These are phyloP conservation scores for Odontomachus brunneus DNA, from an alignment of 1,140 invertebrate genomes.

Conservation along the genomic window DNA sequence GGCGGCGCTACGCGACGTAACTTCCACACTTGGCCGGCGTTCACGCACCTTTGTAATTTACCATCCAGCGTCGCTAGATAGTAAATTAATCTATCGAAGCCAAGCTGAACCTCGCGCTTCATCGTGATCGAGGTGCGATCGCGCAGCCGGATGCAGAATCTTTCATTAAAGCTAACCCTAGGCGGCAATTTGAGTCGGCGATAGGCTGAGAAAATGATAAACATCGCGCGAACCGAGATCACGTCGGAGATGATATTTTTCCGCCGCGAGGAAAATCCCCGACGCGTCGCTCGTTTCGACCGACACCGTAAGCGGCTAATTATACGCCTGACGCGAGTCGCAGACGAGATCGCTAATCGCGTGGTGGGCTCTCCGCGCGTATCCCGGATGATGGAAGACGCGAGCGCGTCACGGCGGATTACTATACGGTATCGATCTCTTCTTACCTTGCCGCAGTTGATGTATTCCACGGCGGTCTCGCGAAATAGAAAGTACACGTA, in stretches of 20 bases:
- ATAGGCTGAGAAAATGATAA: slow-evolving; percentile 60
- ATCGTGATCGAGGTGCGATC: slow-evolving; percentile 22
- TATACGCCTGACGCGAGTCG: slow-evolving; percentile 55
- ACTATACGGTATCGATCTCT: slow-evolving; percentile 8
- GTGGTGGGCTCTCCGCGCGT: slow-evolving; percentile 1
- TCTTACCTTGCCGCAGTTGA: slow-evolving; percentile 96
- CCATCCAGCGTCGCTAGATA: background rate
- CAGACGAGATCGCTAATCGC: slow-evolving; percentile 47
- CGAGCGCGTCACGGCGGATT: slow-evolving; percentile 38
- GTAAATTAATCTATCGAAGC: slow-evolving; percentile 29
- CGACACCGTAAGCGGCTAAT: slow-evolving; percentile 52
- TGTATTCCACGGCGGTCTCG: slow-evolving; percentile 96
- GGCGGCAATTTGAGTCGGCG: slow-evolving; percentile 48
- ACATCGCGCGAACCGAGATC: slow-evolving; percentile 54
- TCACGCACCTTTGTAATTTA: no score
- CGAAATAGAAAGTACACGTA: slow-evolving; percentile 97
- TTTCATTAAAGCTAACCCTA: slow-evolving; percentile 44
- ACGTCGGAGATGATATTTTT: slow-evolving; percentile 45
- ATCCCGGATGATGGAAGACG: background rate
- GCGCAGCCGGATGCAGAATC: slow-evolving; percentile 40
- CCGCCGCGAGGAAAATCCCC: slow-evolving; percentile 32
- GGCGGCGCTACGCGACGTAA: no score
- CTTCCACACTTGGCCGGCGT: no score
- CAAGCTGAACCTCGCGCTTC: background rate
- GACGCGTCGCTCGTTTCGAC: slow-evolving; percentile 41